Conservation (phyloP, 2,797 vertebrate genomes). For the Myripristis jacobus region DNA sequence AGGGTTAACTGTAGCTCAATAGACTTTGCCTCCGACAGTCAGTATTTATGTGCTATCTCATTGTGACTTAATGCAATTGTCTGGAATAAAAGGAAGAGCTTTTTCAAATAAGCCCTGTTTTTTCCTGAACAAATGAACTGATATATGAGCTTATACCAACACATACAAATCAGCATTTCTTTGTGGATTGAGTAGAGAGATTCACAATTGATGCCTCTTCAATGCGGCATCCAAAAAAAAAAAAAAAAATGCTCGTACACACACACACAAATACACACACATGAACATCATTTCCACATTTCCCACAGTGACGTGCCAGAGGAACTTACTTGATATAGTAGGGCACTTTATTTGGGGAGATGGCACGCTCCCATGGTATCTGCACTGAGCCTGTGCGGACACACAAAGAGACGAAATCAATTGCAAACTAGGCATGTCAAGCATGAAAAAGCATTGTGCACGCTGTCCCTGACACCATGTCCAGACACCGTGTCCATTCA, state of each 20-base stretch:
- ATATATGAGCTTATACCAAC: background rate
- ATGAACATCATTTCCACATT: background rate
- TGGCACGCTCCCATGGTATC: slow-evolving; percentile 97
- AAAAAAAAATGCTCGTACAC: background rate
- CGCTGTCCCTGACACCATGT: slow-evolving; percentile 56
- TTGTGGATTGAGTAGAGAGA: too few species aligned
- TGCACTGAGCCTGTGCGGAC: slow-evolving; percentile 92
- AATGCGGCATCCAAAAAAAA: background rate
- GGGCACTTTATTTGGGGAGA: slow-evolving; percentile 99
- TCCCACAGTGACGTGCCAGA: slow-evolving; percentile 37
- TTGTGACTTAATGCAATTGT: slow-evolving; percentile 5
- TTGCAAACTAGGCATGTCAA: slow-evolving; percentile 56
- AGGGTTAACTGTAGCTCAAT: slow-evolving; percentile 23
- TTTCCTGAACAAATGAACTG: background rate
- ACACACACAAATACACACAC: slow-evolving; percentile 6
- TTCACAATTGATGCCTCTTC: background rate
- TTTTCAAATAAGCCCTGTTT: background rate
- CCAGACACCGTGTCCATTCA: slow-evolving; percentile 62
- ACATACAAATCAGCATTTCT: background rate
- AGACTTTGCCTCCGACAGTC: slow-evolving; percentile 14
- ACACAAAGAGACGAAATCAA: slow-evolving; percentile 61
- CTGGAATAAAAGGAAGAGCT: background rate
- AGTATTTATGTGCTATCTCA: slow-evolving; percentile 26
- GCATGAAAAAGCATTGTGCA: slow-evolving; percentile 68
- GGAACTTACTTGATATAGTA: slow-evolving; percentile 99